These are phyloP conservation scores for Anticlea derivata DNA, from an alignment of 2,888 invertebrate species.

Conservation along the genomic window DNA sequence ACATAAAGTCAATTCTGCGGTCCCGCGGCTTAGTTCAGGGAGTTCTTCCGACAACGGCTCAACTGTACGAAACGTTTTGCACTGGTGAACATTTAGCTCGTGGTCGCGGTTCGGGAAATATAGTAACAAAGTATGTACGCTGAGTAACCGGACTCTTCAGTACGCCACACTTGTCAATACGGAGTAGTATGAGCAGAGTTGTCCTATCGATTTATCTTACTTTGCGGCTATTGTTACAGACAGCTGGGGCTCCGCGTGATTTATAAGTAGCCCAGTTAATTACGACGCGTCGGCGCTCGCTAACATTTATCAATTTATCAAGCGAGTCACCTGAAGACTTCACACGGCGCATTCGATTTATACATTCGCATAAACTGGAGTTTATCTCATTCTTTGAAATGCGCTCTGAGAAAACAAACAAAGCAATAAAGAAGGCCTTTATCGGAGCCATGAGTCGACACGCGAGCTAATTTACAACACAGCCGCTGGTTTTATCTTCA, in stretches of 20 bases:
- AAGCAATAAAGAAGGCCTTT: slow-evolving; percentile 83
- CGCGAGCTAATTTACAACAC: slow-evolving; percentile 84
- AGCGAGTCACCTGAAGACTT: slow-evolving; percentile 34
- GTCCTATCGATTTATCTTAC: slow-evolving; percentile 80
- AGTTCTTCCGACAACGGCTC: too few species aligned
- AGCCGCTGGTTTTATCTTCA: slow-evolving; percentile 83
- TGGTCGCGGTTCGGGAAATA: slow-evolving; percentile 16
- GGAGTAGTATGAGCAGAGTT: slow-evolving; percentile 71
- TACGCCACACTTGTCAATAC: slow-evolving; percentile 72
- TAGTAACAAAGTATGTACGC: slow-evolving; percentile 53
- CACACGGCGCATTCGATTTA: slow-evolving; percentile 59
- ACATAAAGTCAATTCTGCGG: too few species aligned
- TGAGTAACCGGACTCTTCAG: slow-evolving; percentile 39
- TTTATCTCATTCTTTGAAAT: slow-evolving; percentile 83
- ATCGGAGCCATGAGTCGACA: slow-evolving; percentile 82
- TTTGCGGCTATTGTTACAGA: slow-evolving; percentile 76
- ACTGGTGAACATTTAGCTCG: slow-evolving; percentile 28
- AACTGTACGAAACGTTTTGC: too few species aligned
- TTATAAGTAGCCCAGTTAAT: slow-evolving; percentile 78
- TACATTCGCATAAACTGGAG: slow-evolving; percentile 77
- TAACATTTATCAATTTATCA: slow-evolving; percentile 69
- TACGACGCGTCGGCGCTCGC: slow-evolving; percentile 69
- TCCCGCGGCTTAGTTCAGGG: too few species aligned
- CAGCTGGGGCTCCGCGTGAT: slow-evolving; percentile 71
- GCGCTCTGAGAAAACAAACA: slow-evolving; percentile 81